Percentiles rank a stretch among this genome's conserved stretches.
These are phyloP conservation scores for Tetramorium simillimum DNA, from an alignment of 1,140 invertebrate species.

Conservation along the genomic window DNA sequence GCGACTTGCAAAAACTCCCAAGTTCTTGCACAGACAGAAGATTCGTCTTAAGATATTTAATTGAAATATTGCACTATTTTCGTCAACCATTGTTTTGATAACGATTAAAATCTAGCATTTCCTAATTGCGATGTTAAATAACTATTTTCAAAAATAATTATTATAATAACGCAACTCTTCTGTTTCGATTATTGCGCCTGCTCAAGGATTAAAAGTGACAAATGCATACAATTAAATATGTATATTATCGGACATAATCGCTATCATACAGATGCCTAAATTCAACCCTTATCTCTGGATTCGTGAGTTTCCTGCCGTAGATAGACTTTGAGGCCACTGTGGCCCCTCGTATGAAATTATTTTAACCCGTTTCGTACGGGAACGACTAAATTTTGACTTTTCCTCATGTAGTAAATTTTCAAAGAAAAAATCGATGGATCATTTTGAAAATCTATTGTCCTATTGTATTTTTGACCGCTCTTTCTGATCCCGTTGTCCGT, in stretches of 20 bases:
- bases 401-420: too few relatives aligned
- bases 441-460: too few relatives aligned
- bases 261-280: slow-evolving; percentile 39
- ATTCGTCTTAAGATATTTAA: slow-evolving; percentile 5
- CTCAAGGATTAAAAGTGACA: slow-evolving; percentile 38
- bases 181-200: neutral
- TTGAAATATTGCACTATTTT: slow-evolving; percentile 38
- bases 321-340: neutral
- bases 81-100: neutral
- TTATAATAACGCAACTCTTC: neutral
- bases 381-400: too few relatives aligned
- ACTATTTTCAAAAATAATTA: neutral
- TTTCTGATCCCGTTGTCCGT: too few relatives aligned
- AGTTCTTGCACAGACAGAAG: neutral
- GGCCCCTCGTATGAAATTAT: slow-evolving; percentile 4
- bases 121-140: neutral
- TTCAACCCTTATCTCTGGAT: slow-evolving; percentile 37
- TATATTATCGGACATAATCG: slow-evolving; percentile 36
- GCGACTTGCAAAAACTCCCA: neutral
- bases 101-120: neutral
- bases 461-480: too few relatives aligned
- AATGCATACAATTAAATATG: slow-evolving; percentile 28
- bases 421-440: too few relatives aligned
- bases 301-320: slow-evolving; percentile 25
- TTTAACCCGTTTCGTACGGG: too few relatives aligned